Evolutionary conservation across 2,113 vertebrate genomes (phyloP).

Genomic region (Hystrix brachyura): DNA sequence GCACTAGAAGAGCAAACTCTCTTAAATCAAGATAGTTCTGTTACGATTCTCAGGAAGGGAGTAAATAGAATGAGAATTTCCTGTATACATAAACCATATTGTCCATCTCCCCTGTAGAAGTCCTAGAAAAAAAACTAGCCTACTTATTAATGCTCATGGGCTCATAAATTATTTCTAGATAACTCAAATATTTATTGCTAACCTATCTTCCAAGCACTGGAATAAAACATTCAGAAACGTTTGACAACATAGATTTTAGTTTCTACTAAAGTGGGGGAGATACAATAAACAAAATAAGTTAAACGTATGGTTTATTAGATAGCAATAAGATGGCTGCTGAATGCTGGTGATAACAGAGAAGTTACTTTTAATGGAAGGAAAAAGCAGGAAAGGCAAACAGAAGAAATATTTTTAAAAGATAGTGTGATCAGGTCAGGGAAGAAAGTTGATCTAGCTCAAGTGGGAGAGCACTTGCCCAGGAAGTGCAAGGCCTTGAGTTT

Average conservation of each 20-base stretch:
- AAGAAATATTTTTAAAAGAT: not conserved
- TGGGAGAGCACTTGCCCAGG: no score
- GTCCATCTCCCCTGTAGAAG: not conserved
- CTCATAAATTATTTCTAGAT: not conserved
- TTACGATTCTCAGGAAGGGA: not conserved
- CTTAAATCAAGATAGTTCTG: conserved; percentile 19
- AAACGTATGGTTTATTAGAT: not conserved
- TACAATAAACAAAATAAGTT: conserved; percentile 22
- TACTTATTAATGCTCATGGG: not conserved
- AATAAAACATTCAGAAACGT: conserved; percentile 56
- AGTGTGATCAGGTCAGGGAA: not conserved
- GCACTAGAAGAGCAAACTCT: not conserved
- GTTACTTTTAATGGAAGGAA: not conserved
- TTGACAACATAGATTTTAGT: conserved; percentile 20
- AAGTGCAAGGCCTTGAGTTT: no score
- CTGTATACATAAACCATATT: conserved; percentile 4
- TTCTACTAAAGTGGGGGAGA: not conserved
- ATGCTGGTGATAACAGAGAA: conserved; percentile 3
- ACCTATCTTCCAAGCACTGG: not conserved
- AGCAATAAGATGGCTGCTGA: not conserved
- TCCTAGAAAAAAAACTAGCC: conserved; percentile 45
- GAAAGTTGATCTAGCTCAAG: not conserved
- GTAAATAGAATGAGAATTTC: not conserved
- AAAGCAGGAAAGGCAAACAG: not conserved
- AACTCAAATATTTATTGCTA: conserved; percentile 56